Base-by-base conservation (phyloP, 2,888 invertebrate species). In the Aethes cnicana region DNA sequence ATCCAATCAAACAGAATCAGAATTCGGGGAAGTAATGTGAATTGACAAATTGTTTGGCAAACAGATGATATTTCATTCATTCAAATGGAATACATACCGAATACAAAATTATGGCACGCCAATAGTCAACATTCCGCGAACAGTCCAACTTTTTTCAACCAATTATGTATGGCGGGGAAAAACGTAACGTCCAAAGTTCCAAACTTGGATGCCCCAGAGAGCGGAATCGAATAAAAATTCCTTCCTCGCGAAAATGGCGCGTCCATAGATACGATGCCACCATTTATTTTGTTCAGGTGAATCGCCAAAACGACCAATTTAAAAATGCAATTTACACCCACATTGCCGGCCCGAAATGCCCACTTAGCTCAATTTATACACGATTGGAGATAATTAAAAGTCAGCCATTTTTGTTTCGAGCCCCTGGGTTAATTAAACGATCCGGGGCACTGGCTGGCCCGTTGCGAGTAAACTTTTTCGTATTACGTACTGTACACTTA, bases 341-440 rank as follows among this genome's bases (percentile, higher is more conserved):
- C 56, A 50, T 62, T 59, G 61, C 57, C 63, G 54, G 43, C 61
- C 61, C 58, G 57, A 64, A 66, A 68, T 63, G 58, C 64, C 69
- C 66, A 69, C 64, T 74, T 67, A 64, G 55, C 62, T 54, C 58
- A 63, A 67, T 73, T 73, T 69, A 69, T 65, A 53, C 63, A 49
- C 61, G 60, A 62, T 69, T 69, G 64, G 66, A 69, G 63, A 58
- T 71, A 74, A 78, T 79, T 75, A 75, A 74, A 72, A 68, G 61
- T 56, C 64, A 64, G 58, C 70, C 62, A 63, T 69, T 77, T 77
- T 77, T 72, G 63, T 71, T 69, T 64, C 59, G 57, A 62, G 61
- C 65, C 56, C 59, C 58, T 60, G 61, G 43, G 43, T 69, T 78
- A 75, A 80, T 80, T 76, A 76, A 72, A 66, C 58, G 62, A 66